Evolutionary conservation across 2,888 invertebrate genomes (phyloP), one percentile per base, ranked within the genome.

Genomic region (Lymantria dispar): DNA sequence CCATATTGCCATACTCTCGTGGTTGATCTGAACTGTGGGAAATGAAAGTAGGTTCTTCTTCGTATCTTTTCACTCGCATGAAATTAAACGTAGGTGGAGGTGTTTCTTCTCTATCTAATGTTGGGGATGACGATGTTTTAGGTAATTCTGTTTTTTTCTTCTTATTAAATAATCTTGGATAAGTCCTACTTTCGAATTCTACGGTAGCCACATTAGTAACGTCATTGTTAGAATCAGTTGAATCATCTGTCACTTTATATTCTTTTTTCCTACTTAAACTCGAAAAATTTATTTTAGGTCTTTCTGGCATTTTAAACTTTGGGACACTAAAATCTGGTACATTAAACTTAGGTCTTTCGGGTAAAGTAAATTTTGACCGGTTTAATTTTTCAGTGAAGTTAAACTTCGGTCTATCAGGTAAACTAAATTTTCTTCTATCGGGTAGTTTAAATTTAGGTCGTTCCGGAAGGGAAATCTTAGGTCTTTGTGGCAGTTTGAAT

Each of bases 181-280:
- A 96, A 0, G 97, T 96, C 64, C 94, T 94, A 59, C 95, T 94
- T 80, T 95, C 95, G 73, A 94, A 94, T 46, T 94, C 93, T 72
- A 96, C 95, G 41, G 92, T 93, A 48, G 92, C 89, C 37, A 89
- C 86, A 50, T 92, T 89, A 64, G 81, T 78, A 70, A 78, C 75
- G 70, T 79, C 90, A 46, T 68, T 72, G 52, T 75, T 80, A 12
- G 83, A 89, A 75, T 76, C 91, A 63, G 63, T 88, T 70, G 63
- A 81, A 57, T 90, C 87, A 9, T 69, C 75, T 43, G 80, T 78
- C 15, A 74, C 62, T 64, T 85, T 87, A 41, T 79, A 69, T 53
- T 87, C 87, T 59, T 92, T 92, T 73, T 92, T 93, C 55, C 88
- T 88, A 11, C 92, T 90, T 29, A 94, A 80, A 12, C 93, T 93